Evolutionary conservation across 2,888 invertebrate species (phyloP).

Genomic region (Iphiclides podalirius): DNA sequence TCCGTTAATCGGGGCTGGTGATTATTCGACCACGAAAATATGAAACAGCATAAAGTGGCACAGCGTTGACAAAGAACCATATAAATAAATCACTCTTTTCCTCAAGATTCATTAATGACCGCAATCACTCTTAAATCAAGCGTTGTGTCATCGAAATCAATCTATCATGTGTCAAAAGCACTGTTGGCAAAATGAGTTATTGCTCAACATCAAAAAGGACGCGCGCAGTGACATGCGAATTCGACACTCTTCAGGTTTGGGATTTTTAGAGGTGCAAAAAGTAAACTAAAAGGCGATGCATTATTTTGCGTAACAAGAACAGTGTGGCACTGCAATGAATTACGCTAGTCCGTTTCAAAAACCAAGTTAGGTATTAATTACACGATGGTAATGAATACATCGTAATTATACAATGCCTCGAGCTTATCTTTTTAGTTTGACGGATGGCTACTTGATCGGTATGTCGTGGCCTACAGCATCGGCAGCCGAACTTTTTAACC

Average conservation of each 20-base stretch:
- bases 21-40: too few species aligned
- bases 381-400: too few species aligned
- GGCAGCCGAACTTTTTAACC: too few species aligned
- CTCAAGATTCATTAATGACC: conserved; percentile 15
- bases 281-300: background rate
- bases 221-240: conserved; percentile 26
- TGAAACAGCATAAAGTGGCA: background rate
- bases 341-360: conserved; percentile 3
- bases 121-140: conserved; percentile 18
- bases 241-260: conserved; percentile 34
- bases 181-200: conserved; percentile 49
- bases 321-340: too few species aligned
- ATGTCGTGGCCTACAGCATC: too few species aligned
- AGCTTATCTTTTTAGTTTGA: too few species aligned
- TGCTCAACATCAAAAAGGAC: too few species aligned
- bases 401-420: too few species aligned
- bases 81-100: conserved; percentile 3
- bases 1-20: background rate
- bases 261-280: conserved; percentile 30
- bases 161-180: conserved; percentile 37
- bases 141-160: conserved; percentile 38
- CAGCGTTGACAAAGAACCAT: background rate
- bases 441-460: too few species aligned
- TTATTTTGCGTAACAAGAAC: background rate
- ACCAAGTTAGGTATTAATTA: background rate